Evolutionary conservation across 2,797 vertebrate species (phyloP), one percentile per base, ranked within the genome.

Genomic region (Parambassis ranga): DNA sequence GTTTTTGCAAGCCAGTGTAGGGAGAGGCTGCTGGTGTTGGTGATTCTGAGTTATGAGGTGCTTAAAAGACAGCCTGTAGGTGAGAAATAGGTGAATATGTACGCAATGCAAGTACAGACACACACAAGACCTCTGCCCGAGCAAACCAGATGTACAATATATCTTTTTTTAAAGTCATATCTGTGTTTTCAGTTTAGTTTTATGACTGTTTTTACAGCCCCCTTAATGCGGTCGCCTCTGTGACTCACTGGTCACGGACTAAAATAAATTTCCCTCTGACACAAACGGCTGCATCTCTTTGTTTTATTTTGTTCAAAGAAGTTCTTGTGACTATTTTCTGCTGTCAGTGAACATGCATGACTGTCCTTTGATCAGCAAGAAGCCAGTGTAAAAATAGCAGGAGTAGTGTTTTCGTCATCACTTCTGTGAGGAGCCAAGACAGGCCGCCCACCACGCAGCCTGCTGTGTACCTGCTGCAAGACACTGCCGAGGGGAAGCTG

Each of bases 371-470:
- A 89, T 89, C 78, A 74, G 64, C 46, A 30, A 55, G 61, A 41
- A 57, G 37, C 35, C 1, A 4, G 58, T 44, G 58, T 82, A 86
- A 83, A 89, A 87, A 90, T 85, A 89, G 78, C 69, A 32, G 1
- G 37, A 49, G 58, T 56, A 41, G 56, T 66, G 73, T 79, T 81
- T 77, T 72, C 27, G 7, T 82, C 73, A 78, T 79, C 75, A 70
- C 52, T 65, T 76, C 71, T 64, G 60, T 0, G 19, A 49, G 53
- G 39, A 52, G 64, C 43, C 6, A 19, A 50, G 65, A 66, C 70
- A 56, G 71, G 65, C 71, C 42, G 64, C 65, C 79, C 74, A 74
- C 76, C 66, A 36, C 1, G 70, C 75, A 50, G 71, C 64, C 62
- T 31, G 63, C 70, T 33, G 68, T 26, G 51, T 75, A 81, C 85